phyloP scores from a whole-genome alignment of 35 echinoderm and acorn worm genomes.

The Stichopus chloronotus region DNA sequence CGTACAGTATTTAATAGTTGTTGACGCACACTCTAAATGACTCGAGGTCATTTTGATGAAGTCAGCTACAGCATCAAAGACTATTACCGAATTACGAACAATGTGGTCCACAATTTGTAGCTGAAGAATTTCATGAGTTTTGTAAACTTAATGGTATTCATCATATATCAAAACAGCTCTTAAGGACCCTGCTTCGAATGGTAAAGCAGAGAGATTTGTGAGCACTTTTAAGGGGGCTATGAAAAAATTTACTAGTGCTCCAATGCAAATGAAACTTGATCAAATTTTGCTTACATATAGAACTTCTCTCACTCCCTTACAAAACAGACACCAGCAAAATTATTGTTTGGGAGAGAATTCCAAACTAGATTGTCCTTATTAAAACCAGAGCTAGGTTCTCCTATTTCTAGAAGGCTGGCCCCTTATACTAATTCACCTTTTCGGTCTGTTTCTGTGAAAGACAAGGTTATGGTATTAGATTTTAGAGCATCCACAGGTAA shows the following conservation, averaged over 20 bases:
- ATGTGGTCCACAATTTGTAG: constrained; percentile 54
- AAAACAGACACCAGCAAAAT: constrained; percentile 27
- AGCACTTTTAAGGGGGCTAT: constrained; percentile 45
- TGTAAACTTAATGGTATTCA: constrained; percentile 16
- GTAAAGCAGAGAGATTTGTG: constrained; percentile 44
- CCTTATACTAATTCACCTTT: no score
- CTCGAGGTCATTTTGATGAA: constrained; percentile 60
- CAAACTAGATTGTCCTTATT: constrained; percentile 18
- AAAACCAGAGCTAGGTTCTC: no score
- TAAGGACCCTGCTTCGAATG: constrained; percentile 64
- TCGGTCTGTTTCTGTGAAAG: no score
- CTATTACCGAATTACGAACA: constrained; percentile 25
- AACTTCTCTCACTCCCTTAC: constrained; percentile 17
- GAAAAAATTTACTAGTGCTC: constrained; percentile 31
- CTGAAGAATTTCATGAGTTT: constrained; percentile 41
- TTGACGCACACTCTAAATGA: constrained; percentile 71
- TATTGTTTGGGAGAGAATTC: constrained; percentile 27
- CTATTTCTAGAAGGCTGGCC: background rate
- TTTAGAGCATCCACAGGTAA: no score
- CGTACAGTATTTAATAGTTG: constrained; percentile 55
- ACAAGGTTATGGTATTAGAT: no score
- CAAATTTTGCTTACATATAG: constrained; percentile 31
- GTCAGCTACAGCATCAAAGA: constrained; percentile 18
- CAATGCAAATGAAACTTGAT: constrained; percentile 19
- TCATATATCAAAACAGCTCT: constrained; percentile 23